Evolutionary conservation across 2,888 invertebrate genomes (phyloP).

Genomic region (Galerucella calmariensis): DNA sequence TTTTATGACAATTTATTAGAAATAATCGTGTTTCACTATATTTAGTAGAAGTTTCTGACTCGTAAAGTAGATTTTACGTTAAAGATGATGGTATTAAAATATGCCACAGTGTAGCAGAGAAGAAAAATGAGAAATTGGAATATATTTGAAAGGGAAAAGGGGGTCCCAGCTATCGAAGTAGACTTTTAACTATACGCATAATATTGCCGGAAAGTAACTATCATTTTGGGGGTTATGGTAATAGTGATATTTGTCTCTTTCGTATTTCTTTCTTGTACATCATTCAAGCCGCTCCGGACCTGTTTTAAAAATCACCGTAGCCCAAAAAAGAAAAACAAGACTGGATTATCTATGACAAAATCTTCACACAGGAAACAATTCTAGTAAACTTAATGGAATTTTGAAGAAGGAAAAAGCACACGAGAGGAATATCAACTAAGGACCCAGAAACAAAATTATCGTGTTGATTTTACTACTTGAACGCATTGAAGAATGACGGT

Average conservation of each 20-base stretch:
- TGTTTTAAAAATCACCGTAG: neutral
- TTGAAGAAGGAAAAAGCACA: slow-evolving; percentile 35
- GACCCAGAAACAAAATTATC: neutral
- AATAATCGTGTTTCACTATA: too few relatives aligned
- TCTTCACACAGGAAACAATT: slow-evolving; percentile 34
- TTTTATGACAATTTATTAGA: too few relatives aligned
- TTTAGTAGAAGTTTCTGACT: too few relatives aligned
- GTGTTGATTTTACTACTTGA: neutral
- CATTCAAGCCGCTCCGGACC: neutral
- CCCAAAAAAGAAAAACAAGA: neutral
- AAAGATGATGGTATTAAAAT: too few relatives aligned
- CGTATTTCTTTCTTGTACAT: neutral
- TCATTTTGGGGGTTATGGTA: too few relatives aligned
- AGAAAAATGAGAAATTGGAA: too few relatives aligned
- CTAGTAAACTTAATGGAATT: slow-evolving; percentile 38
- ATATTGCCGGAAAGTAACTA: too few relatives aligned
- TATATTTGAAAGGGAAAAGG: too few relatives aligned
- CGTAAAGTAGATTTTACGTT: too few relatives aligned
- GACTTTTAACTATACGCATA: too few relatives aligned
- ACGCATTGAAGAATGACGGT: neutral
- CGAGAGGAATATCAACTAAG: slow-evolving; percentile 30
- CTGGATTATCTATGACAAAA: slow-evolving; percentile 29
- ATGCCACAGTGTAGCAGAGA: too few relatives aligned
- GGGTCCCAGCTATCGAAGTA: too few relatives aligned
- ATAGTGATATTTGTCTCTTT: neutral